Percentiles rank a stretch among this genome's conserved stretches.
Conservation (phyloP, 2,888 invertebrate genomes). For the Teinopalpus imperialis region DNA sequence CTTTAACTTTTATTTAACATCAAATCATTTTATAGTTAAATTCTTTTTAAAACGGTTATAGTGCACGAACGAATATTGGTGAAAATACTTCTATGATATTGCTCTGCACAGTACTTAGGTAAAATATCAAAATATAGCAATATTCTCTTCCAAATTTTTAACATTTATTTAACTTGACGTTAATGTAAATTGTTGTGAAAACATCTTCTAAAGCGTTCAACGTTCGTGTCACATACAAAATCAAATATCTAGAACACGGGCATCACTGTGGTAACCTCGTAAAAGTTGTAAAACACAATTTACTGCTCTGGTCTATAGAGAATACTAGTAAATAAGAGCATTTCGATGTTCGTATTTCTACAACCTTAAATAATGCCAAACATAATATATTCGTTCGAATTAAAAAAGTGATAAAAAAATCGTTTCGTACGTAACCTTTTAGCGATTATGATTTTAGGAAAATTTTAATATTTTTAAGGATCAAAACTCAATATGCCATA, state of each 20-base stretch:
- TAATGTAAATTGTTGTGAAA: slow-evolving; percentile 11
- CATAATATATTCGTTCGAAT: slow-evolving; percentile 6
- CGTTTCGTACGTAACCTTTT: neutral
- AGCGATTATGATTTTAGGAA: no score
- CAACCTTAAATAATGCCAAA: slow-evolving; percentile 8
- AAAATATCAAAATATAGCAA: no score
- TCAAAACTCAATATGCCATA: no score
- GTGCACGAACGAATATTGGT: no score
- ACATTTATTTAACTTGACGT: neutral
- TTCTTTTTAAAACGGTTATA: no score
- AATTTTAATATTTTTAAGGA: no score
- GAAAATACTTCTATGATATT: no score
- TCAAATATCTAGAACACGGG: slow-evolving; percentile 23
- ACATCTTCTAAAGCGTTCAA: slow-evolving; percentile 14
- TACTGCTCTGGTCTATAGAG: slow-evolving; percentile 22
- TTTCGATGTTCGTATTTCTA: slow-evolving; percentile 17
- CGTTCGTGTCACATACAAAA: slow-evolving; percentile 21
- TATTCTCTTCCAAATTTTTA: no score
- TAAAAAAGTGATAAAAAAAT: neutral
- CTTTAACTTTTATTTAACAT: no score
- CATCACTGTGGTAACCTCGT: slow-evolving; percentile 21
- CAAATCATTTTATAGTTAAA: no score
- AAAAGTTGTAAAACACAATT: slow-evolving; percentile 28
- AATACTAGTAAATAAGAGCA: slow-evolving; percentile 14
- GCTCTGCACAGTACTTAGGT: no score